phyloP scores from a whole-genome alignment of 37 sponge, comb jelly and placozoan genomes.

The Eunapius fragilis region DNA sequence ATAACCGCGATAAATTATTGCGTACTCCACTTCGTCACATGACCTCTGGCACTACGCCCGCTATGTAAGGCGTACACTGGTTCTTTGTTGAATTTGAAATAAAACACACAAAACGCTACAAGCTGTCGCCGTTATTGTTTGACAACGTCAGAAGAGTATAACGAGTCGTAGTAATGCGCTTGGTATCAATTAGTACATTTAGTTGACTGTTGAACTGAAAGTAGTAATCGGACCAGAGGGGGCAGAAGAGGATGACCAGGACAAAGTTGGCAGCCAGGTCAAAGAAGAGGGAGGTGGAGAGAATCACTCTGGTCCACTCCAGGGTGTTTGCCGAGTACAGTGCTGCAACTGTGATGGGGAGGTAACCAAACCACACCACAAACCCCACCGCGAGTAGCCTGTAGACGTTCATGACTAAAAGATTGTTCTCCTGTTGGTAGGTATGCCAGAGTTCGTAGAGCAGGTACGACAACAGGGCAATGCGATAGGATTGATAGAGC shows the following conservation, averaged over 20 bases:
- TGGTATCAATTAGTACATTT: slow-evolving; percentile 1
- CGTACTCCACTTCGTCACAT: no score
- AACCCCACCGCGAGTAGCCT: slow-evolving; percentile 24
- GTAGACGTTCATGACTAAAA: slow-evolving; percentile 39
- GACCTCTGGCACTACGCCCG: no score
- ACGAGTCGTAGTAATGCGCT: no score
- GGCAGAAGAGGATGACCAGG: slow-evolving; percentile 54
- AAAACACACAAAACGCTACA: background rate
- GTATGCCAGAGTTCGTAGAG: slow-evolving; percentile 65
- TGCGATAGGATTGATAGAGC: slow-evolving; percentile 42
- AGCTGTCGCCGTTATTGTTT: background rate
- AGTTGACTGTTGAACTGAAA: slow-evolving; percentile 68
- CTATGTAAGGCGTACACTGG: no score
- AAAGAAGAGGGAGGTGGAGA: slow-evolving; percentile 22
- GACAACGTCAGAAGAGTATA: background rate
- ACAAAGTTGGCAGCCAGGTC: slow-evolving; percentile 37
- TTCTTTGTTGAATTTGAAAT: no score
- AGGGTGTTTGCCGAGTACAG: slow-evolving; percentile 27
- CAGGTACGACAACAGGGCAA: slow-evolving; percentile 45
- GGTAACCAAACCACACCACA: slow-evolving; percentile 71
- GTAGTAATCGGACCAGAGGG: slow-evolving; percentile 53
- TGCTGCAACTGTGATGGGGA: slow-evolving; percentile 41
- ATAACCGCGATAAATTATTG: no score
- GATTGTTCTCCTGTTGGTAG: slow-evolving; percentile 66
- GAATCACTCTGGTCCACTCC: background rate